Percentiles rank a stretch among this genome's conserved stretches.
These are phyloP conservation scores for Epinotia bilunana DNA, from an alignment of 2,888 invertebrate genomes.

Conservation along the genomic window DNA sequence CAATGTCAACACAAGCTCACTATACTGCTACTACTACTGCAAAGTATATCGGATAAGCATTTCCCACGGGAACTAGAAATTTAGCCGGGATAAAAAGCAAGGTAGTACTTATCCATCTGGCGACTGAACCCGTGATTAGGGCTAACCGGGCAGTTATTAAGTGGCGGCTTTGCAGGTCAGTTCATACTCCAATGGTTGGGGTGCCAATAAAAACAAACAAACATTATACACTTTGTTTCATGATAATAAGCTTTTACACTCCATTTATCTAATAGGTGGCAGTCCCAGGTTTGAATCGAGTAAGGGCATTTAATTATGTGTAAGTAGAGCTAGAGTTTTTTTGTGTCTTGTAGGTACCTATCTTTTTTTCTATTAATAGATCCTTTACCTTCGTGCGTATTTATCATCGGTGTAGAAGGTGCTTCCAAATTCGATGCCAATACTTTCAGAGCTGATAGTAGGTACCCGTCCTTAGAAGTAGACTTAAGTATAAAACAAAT, in stretches of 20 bases:
- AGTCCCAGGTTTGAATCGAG: too few relatives aligned
- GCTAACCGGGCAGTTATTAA: conserved; percentile 1
- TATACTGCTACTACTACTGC: not conserved
- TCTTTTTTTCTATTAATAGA: too few relatives aligned
- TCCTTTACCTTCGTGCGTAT: too few relatives aligned
- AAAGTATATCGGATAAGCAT: not conserved
- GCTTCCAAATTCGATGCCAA: too few relatives aligned
- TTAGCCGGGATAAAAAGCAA: not conserved
- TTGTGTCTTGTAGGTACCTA: too few relatives aligned
- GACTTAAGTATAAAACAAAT: too few relatives aligned
- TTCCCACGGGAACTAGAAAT: conserved; percentile 16
- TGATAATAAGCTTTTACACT: not conserved
- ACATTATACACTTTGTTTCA: not conserved
- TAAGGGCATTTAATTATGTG: too few relatives aligned
- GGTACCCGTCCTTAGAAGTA: too few relatives aligned
- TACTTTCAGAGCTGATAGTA: too few relatives aligned
- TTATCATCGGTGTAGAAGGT: too few relatives aligned
- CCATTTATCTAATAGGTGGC: too few relatives aligned
- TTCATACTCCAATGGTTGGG: conserved; percentile 15
- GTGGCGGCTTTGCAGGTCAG: conserved; percentile 2
- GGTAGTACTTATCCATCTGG: not conserved
- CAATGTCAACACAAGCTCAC: not conserved
- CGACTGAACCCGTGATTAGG: conserved; percentile 11
- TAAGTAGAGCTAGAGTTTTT: too few relatives aligned
- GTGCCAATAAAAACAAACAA: conserved; percentile 5